phyloP scores from a whole-genome alignment of 2,888 invertebrate species.

The Salpingus planirostris region DNA sequence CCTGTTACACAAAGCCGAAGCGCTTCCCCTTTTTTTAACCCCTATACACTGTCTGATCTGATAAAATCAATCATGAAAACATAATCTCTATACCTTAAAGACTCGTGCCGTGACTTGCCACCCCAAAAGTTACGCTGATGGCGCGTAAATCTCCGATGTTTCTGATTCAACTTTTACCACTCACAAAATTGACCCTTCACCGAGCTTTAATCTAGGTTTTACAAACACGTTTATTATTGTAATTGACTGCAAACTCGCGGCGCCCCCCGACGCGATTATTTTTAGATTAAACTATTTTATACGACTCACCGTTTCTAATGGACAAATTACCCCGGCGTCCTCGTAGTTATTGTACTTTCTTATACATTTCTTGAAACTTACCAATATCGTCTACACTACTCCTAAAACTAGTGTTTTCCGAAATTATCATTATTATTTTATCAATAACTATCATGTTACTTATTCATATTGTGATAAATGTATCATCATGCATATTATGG shows the following conservation, averaged over 20 bases:
- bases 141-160: slow-evolving; percentile 17
- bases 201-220: slow-evolving; percentile 18
- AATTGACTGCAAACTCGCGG: slow-evolving; percentile 9
- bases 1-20: slow-evolving; percentile 16
- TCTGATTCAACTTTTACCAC: slow-evolving; percentile 18
- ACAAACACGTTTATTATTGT: slow-evolving; percentile 17
- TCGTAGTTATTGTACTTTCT: too few species aligned
- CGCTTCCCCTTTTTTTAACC: slow-evolving; percentile 14
- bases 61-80: slow-evolving; percentile 19
- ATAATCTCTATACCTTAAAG: slow-evolving; percentile 18
- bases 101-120: slow-evolving; percentile 15
- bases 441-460: too few species aligned
- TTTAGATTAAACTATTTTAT: too few species aligned
- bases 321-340: too few species aligned
- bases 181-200: slow-evolving; percentile 16
- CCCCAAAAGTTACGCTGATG: slow-evolving; percentile 17
- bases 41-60: slow-evolving; percentile 16
- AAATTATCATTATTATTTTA: too few species aligned
- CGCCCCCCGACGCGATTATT: too few species aligned
- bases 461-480: too few species aligned
- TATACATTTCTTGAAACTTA: too few species aligned
- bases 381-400: too few species aligned
- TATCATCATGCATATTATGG: too few species aligned
- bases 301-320: too few species aligned
- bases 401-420: too few species aligned